Conservation (phyloP, 1,140 invertebrate genomes). For the Tetraneura akinire region DNA sequence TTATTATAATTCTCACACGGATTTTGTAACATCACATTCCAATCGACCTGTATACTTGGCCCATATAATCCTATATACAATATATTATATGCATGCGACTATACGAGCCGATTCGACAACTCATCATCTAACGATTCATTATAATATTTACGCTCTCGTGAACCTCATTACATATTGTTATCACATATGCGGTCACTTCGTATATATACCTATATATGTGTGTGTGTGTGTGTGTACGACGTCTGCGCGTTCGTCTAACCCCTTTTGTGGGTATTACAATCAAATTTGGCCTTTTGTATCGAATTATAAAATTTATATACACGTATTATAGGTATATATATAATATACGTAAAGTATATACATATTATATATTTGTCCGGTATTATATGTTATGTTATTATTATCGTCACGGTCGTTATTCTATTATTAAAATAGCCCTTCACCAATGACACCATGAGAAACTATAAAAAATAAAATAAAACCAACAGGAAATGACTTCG, state of each 20-base stretch:
- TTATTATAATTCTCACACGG: neutral
- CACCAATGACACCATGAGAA: conserved; percentile 46
- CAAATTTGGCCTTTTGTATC: conserved; percentile 39
- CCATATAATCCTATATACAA: no score
- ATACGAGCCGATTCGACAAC: conserved; percentile 33
- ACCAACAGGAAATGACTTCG: conserved; percentile 44
- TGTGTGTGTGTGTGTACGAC: neutral
- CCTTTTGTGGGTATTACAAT: conserved; percentile 43
- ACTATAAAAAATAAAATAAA: conserved; percentile 22
- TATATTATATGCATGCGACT: neutral
- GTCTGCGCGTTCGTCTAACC: neutral
- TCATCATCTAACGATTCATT: conserved; percentile 46
- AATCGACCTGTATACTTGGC: neutral
- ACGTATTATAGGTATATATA: neutral
- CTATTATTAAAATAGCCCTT: conserved; percentile 46
- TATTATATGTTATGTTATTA: conserved; percentile 13
- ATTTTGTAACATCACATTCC: neutral
- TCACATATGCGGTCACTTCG: neutral
- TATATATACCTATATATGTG: neutral
- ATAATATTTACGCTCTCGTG: conserved; percentile 42
- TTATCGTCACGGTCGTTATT: conserved; percentile 46
- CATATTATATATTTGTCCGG: conserved; percentile 15
- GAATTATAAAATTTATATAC: conserved; percentile 34
- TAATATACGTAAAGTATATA: no score
- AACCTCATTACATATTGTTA: conserved; percentile 44